These are phyloP conservation scores for Australoheros facetus DNA, from an alignment of 2,797 vertebrate species.

Conservation along the genomic window DNA sequence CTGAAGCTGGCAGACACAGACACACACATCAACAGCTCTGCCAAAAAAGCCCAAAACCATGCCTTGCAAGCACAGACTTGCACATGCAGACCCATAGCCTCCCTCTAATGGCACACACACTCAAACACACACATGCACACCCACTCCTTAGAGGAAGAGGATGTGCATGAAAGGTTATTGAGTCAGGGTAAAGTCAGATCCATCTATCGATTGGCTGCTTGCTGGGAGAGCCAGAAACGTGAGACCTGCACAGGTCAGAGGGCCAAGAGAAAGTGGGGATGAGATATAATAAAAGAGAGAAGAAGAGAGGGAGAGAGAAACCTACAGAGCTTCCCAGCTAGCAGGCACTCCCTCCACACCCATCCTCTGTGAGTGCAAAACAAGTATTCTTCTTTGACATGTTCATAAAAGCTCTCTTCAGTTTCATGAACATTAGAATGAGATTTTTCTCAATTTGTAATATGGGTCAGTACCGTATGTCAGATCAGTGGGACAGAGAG, in stretches of 20 bases:
- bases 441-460: slow-evolving; percentile 57
- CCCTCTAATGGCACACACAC: slow-evolving; percentile 34
- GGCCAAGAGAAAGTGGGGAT: slow-evolving; percentile 62
- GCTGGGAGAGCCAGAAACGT: slow-evolving; percentile 78
- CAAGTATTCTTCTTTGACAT: slow-evolving; percentile 37
- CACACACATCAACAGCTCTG: slow-evolving; percentile 41
- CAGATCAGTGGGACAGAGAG: slow-evolving; percentile 50
- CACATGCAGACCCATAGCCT: slow-evolving; percentile 44
- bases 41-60: slow-evolving; percentile 65
- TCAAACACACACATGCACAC: slow-evolving; percentile 30
- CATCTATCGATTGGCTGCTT: slow-evolving; percentile 76
- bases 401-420: slow-evolving; percentile 43
- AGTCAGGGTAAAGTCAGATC: slow-evolving; percentile 79
- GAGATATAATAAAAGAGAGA: slow-evolving; percentile 46
- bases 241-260: slow-evolving; percentile 75
- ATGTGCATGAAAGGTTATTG: slow-evolving; percentile 74
- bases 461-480: slow-evolving; percentile 47
- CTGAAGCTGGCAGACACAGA: slow-evolving; percentile 76
- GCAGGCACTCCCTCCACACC: slow-evolving; percentile 4
- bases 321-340: slow-evolving; percentile 43
- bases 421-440: slow-evolving; percentile 41
- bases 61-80: slow-evolving; percentile 53
- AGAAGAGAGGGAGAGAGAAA: slow-evolving; percentile 27
- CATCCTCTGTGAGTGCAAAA: slow-evolving; percentile 44
- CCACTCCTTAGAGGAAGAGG: slow-evolving; percentile 57